Evolutionary conservation across 1,140 invertebrate genomes (phyloP).

Genomic region (Eurosta solidaginis): DNA sequence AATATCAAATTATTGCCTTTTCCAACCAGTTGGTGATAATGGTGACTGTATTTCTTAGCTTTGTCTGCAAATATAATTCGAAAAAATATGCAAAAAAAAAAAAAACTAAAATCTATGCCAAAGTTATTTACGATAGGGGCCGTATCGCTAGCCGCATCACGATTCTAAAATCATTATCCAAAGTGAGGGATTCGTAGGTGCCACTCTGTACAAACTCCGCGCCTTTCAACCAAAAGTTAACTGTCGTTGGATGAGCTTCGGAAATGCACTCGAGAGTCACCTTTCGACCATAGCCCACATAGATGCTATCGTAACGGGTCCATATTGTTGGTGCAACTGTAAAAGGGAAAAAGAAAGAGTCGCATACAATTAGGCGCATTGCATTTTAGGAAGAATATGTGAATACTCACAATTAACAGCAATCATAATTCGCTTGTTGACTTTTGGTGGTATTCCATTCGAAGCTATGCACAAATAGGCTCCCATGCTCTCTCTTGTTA

Average conservation of each 20-base stretch:
- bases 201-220: slow-evolving; percentile 61
- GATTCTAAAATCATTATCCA: slow-evolving; percentile 65
- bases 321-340: slow-evolving; percentile 66
- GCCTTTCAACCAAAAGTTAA: slow-evolving; percentile 65
- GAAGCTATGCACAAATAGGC: slow-evolving; percentile 65
- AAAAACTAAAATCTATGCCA: background rate
- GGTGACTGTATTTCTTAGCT: slow-evolving; percentile 51
- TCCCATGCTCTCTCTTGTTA: slow-evolving; percentile 59
- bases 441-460: slow-evolving; percentile 79
- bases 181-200: slow-evolving; percentile 64
- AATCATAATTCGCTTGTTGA: slow-evolving; percentile 76
- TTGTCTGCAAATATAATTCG: slow-evolving; percentile 42
- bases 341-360: background rate
- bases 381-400: background rate
- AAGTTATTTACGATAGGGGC: slow-evolving; percentile 61
- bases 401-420: slow-evolving; percentile 74
- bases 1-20: slow-evolving; percentile 53
- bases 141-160: slow-evolving; percentile 66
- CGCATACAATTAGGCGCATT: slow-evolving; percentile 66
- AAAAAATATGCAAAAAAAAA: background rate
- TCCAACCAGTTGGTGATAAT: slow-evolving; percentile 47
- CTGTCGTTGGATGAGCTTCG: slow-evolving; percentile 64
- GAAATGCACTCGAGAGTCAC: slow-evolving; percentile 65
- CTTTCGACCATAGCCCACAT: slow-evolving; percentile 65
- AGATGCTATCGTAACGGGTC: slow-evolving; percentile 65